Conservation (phyloP, 2,113 vertebrate genomes). For the Hydropotes inermis region DNA sequence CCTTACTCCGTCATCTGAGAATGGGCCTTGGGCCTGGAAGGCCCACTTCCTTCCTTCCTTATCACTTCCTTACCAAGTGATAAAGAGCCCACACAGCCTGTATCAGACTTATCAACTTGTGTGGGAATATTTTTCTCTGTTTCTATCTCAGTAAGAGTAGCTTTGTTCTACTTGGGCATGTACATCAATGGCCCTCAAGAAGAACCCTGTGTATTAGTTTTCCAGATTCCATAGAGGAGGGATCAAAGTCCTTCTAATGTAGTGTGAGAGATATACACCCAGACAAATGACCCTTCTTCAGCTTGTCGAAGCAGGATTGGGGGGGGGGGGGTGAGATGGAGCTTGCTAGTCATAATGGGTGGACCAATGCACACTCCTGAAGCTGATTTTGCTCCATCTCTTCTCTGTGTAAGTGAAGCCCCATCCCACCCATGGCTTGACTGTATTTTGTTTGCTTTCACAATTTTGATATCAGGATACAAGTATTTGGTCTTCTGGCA, state of each 20-base stretch:
- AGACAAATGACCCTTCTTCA: neutral
- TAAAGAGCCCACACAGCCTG: neutral
- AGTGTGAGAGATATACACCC: neutral
- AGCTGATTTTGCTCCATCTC: neutral
- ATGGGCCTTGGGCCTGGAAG: neutral
- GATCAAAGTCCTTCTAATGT: neutral
- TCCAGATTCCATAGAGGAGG: neutral
- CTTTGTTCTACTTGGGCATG: neutral
- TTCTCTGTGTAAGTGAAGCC: neutral
- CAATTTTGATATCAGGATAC: neutral
- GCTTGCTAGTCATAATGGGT: neutral
- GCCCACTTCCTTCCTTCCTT: too few species aligned
- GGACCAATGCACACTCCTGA: neutral
- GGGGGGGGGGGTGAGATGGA: too few species aligned
- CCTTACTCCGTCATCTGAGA: neutral
- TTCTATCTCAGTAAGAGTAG: neutral
- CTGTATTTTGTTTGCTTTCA: neutral
- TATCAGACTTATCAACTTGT: neutral
- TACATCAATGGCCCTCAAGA: neutral
- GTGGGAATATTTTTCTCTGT: neutral
- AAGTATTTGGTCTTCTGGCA: neutral
- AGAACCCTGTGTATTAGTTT: neutral
- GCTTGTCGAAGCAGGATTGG: neutral
- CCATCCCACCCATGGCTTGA: neutral
- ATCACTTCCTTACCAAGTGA: neutral